phyloP scores from a whole-genome alignment of 2,113 vertebrate genomes.

The Aspiorhynchus laticeps region DNA sequence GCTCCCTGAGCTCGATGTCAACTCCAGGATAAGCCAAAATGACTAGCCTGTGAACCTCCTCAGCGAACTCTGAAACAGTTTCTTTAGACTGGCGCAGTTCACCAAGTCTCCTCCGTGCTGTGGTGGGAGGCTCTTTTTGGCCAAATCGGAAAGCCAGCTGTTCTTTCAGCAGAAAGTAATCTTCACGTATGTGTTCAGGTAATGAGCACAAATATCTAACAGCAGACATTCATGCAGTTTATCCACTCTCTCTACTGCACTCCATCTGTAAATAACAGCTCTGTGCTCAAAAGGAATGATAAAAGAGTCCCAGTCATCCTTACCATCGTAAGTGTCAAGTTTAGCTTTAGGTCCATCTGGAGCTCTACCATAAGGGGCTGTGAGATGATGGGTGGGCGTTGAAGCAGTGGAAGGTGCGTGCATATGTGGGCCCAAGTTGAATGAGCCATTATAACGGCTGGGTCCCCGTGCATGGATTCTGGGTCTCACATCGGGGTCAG shows the following conservation, averaged over 20 bases:
- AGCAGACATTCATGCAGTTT: not conserved
- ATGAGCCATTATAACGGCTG: not conserved
- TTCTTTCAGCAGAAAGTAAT: too few relatives aligned
- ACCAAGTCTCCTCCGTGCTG: too few relatives aligned
- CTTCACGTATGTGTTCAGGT: not conserved
- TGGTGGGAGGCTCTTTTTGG: not conserved
- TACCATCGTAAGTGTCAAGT: not conserved
- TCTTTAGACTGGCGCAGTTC: not conserved
- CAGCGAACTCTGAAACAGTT: not conserved
- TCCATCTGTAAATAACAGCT: not conserved
- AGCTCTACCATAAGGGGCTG: not conserved
- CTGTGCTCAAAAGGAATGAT: constrained; percentile 4
- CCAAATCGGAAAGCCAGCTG: not conserved
- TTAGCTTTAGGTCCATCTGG: not conserved
- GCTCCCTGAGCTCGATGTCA: constrained; percentile 3
- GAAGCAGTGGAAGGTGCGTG: not conserved
- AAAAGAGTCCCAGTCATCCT: not conserved
- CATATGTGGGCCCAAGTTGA: not conserved
- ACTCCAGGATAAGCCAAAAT: constrained; percentile 3
- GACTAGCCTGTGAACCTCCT: not conserved
- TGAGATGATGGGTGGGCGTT: not conserved
- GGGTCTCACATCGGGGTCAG: not conserved
- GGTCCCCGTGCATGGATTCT: not conserved
- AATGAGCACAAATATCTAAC: too few relatives aligned
- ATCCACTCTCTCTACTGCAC: not conserved